Evolutionary conservation across 2,113 vertebrate genomes (phyloP).

Genomic region (Malurus cyaneus): DNA sequence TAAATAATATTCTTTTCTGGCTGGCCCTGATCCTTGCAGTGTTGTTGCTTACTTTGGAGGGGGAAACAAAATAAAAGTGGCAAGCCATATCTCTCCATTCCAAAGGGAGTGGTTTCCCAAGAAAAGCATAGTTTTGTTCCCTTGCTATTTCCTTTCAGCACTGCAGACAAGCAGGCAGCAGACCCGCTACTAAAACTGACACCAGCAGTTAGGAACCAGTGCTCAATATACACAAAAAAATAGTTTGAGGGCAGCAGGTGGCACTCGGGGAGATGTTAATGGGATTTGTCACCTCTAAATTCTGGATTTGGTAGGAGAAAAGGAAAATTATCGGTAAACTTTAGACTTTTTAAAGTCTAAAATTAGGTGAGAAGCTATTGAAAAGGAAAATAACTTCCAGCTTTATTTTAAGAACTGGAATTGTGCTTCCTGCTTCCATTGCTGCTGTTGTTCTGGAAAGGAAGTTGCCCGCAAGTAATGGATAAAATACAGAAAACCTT

Average conservation of each 20-base stretch:
- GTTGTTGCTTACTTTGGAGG: conserved; percentile 74
- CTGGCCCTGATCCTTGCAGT: conserved; percentile 59
- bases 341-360: not conserved
- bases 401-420: conserved; percentile 34
- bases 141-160: conserved; percentile 70
- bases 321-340: not conserved
- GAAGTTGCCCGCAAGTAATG: conserved; percentile 22
- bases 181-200: not conserved
- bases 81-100: conserved; percentile 72
- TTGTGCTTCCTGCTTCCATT: conserved; percentile 21
- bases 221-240: not conserved
- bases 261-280: not conserved
- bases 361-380: not conserved
- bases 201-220: not conserved
- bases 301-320: not conserved
- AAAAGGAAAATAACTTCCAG: conserved; percentile 28
- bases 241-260: conserved; percentile 3
- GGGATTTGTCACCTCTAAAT: not conserved
- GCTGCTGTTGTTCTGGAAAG: conserved; percentile 19
- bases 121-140: conserved; percentile 75
- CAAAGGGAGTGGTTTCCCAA: conserved; percentile 81
- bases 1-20: conserved; percentile 68
- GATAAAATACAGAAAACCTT: conserved; percentile 44
- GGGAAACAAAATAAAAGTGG: conserved; percentile 70
- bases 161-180: conserved; percentile 45